Conservation (phyloP, 2,888 invertebrate species). For the Laspeyria flexula region DNA sequence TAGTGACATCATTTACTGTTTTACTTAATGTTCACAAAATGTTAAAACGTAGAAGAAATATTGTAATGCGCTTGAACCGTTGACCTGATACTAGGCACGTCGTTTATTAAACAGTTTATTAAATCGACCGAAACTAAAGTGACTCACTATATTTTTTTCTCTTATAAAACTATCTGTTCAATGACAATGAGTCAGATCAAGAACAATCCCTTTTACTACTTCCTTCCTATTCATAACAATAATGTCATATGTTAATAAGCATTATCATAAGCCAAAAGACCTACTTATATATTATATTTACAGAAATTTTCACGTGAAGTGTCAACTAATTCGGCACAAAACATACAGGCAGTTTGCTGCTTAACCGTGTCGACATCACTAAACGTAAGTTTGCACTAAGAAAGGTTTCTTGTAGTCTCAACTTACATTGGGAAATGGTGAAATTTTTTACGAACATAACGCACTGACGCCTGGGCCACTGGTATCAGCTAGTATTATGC, state of each 20-base stretch:
- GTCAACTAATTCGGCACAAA: too few relatives aligned
- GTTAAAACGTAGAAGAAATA: constrained; percentile 77
- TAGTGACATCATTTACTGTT: constrained; percentile 82
- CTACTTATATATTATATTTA: too few relatives aligned
- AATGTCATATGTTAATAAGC: too few relatives aligned
- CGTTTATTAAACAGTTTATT: constrained; percentile 61
- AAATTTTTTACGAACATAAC: too few relatives aligned
- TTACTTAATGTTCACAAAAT: constrained; percentile 73
- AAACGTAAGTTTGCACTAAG: too few relatives aligned
- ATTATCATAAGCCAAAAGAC: not conserved
- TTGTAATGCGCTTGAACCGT: constrained; percentile 78
- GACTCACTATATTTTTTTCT: constrained; percentile 58
- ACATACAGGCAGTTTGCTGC: too few relatives aligned
- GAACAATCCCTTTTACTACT: constrained; percentile 43
- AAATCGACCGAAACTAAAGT: constrained; percentile 59
- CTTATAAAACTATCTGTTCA: constrained; percentile 31
- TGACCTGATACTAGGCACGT: constrained; percentile 74
- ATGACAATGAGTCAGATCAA: constrained; percentile 43
- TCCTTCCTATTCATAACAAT: constrained; percentile 21
- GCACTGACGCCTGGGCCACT: too few relatives aligned
- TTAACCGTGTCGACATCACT: too few relatives aligned
- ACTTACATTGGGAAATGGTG: too few relatives aligned
- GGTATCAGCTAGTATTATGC: too few relatives aligned
- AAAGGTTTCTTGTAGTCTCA: too few relatives aligned
- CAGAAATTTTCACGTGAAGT: too few relatives aligned